A percentile compares a stretch with the other conserved stretches of the same genome.
Conservation (phyloP, 1,140 invertebrate genomes). For the Scaptomyza hsui region DNA sequence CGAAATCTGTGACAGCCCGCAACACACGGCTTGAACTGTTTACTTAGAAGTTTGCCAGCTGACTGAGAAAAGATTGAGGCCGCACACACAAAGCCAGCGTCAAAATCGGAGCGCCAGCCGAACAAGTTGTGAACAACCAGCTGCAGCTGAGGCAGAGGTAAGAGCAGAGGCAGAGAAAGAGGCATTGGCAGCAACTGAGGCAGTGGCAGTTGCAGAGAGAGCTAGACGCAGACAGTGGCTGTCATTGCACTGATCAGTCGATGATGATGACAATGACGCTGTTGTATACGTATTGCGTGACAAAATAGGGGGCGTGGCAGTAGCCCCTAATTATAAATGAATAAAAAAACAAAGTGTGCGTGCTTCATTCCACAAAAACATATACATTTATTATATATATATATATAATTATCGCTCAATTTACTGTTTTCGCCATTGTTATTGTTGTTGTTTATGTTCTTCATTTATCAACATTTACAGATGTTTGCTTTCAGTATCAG, state of each 20-base stretch:
- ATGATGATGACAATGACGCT: conserved; percentile 20
- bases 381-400: too few relatives aligned
- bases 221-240: background rate
- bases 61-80: conserved; percentile 74
- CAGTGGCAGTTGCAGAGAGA: conserved; percentile 1
- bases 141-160: background rate
- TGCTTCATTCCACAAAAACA: conserved; percentile 56
- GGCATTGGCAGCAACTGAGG: background rate
- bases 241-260: conserved; percentile 38
- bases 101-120: conserved; percentile 28
- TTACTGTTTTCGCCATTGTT: conserved; percentile 42
- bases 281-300: conserved; percentile 11
- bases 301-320: conserved; percentile 18
- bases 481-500: conserved; percentile 43
- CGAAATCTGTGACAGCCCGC: conserved; percentile 13
- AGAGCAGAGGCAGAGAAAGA: background rate
- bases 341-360: conserved; percentile 23
- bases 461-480: conserved; percentile 53
- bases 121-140: conserved; percentile 33
- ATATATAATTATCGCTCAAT: conserved; percentile 66
- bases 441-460: conserved; percentile 35
- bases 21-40: conserved; percentile 54
- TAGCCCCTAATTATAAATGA: background rate
- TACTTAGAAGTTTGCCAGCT: conserved; percentile 73
- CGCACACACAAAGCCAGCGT: conserved; percentile 33